Percentiles rank a stretch among this genome's conserved stretches.
phyloP scores from a whole-genome alignment of 2,888 invertebrate genomes.

The Lottia gigantea region DNA sequence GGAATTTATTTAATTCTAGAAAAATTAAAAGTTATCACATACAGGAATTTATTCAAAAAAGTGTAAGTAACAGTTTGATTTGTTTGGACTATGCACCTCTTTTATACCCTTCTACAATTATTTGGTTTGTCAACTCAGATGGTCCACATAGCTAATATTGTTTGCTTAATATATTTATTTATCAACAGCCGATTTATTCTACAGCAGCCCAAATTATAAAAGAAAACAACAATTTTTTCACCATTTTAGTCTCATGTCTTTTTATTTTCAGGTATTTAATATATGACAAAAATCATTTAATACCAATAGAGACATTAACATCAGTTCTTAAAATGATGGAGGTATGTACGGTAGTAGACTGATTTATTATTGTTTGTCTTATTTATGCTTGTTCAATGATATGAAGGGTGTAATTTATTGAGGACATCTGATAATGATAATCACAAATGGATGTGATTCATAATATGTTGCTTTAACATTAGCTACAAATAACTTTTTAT shows the following conservation, averaged over 20 bases:
- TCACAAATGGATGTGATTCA: no score
- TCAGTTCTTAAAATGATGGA: constrained; percentile 77
- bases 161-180: no score
- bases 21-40: constrained; percentile 93
- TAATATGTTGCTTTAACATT: no score
- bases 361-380: no score
- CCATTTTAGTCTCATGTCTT: not conserved
- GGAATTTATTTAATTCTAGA: constrained; percentile 98
- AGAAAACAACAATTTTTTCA: not conserved
- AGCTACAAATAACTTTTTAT: no score
- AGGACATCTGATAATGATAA: no score
- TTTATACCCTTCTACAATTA: constrained; percentile 12
- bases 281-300: constrained; percentile 77
- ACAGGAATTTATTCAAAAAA: constrained; percentile 94
- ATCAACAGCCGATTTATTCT: not conserved
- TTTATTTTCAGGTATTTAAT: constrained; percentile 67
- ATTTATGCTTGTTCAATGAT: no score
- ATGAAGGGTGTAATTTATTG: no score
- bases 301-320: constrained; percentile 86
- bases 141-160: not conserved
- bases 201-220: not conserved
- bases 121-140: not conserved
- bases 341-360: constrained; percentile 43
- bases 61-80: constrained; percentile 72
- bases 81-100: not conserved